Evolutionary conservation across 2,113 vertebrate species (phyloP).

Genomic region (Drymodes brunneopygia): DNA sequence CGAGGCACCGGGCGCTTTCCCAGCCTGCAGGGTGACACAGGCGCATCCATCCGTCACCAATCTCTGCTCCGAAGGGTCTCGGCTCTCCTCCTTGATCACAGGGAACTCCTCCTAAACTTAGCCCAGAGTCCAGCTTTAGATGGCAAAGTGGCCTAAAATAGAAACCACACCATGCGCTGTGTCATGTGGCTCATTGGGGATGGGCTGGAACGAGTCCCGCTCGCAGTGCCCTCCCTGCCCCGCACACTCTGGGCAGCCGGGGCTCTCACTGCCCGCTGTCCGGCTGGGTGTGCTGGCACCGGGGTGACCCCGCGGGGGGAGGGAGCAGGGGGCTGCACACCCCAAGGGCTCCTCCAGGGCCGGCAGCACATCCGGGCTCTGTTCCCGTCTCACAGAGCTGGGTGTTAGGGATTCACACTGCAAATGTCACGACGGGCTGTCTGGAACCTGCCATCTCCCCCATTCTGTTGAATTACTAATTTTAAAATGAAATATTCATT

Average conservation of each 20-base stretch:
- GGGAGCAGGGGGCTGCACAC: neutral
- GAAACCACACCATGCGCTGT: neutral
- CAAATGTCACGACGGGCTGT: neutral
- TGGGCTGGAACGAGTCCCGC: neutral
- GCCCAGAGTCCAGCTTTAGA: neutral
- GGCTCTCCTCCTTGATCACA: neutral
- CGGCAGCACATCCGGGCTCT: neutral
- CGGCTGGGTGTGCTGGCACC: rapidly evolving
- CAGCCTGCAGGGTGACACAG: neutral
- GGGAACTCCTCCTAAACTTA: neutral
- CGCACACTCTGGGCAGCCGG: rapidly evolving
- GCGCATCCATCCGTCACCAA: neutral
- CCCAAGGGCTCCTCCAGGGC: neutral
- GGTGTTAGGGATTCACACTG: neutral
- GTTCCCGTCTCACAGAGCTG: neutral
- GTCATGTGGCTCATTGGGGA: neutral
- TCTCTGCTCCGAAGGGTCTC: neutral
- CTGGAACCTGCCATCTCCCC: neutral
- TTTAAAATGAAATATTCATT: constrained; percentile 19
- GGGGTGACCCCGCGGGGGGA: neutral
- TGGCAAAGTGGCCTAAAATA: neutral
- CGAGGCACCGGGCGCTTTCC: neutral
- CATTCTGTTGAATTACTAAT: constrained; percentile 23
- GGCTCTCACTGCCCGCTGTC: rapidly evolving
- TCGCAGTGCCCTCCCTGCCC: neutral